Percentiles rank a stretch among this genome's conserved stretches.
phyloP scores from a whole-genome alignment of 1,140 invertebrate species.

The Eriosoma lanigerum region DNA sequence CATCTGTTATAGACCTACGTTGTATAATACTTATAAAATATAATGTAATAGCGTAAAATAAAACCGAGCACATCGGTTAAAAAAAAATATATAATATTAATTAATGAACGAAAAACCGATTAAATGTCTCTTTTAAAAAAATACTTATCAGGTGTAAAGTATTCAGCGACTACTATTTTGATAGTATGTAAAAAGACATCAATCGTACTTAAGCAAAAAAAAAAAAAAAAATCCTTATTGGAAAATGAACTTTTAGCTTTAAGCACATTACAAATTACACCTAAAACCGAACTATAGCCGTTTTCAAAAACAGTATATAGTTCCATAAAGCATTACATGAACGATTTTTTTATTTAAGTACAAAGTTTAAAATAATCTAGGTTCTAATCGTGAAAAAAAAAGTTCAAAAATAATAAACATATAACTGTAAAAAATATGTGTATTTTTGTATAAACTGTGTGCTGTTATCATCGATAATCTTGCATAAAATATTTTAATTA shows the following conservation, averaged over 20 bases:
- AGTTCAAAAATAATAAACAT: no score
- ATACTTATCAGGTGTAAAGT: background rate
- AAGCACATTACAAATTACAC: background rate
- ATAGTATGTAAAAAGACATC: background rate
- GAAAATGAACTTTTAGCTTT: background rate
- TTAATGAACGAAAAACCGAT: no score
- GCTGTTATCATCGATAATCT: background rate
- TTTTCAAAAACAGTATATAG: background rate
- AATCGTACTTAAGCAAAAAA: constrained; percentile 10
- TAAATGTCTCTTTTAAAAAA: no score
- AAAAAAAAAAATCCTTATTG: background rate
- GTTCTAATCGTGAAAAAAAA: no score
- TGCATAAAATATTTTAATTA: background rate
- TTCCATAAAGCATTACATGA: background rate
- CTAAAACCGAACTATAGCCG: background rate
- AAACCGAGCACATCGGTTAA: no score
- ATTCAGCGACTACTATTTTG: background rate
- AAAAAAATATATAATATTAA: no score
- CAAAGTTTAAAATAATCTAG: no score
- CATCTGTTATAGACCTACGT: no score
- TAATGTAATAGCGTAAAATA: no score
- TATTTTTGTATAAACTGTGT: background rate
- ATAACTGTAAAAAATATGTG: background rate
- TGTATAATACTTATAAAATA: no score
- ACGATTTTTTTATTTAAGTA: no score